Evolutionary conservation across 2,888 invertebrate genomes (phyloP).

Genomic region (Rhingia rostrata): DNA sequence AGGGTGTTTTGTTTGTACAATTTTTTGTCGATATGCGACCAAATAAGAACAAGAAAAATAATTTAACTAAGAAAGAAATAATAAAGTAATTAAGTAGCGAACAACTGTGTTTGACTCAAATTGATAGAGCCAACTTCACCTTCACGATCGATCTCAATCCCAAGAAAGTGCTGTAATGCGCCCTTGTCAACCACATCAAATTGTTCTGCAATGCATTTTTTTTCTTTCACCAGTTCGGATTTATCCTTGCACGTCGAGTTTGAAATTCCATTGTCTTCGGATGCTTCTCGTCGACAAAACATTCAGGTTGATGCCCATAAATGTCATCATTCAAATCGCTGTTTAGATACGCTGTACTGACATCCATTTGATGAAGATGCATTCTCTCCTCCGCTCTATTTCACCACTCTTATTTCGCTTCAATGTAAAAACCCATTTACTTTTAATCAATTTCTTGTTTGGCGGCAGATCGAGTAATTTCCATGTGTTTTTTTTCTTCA

Average conservation of each 20-base stretch:
- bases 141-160: conserved; percentile 16
- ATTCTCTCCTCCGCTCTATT: conserved; percentile 45
- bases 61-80: too few species aligned
- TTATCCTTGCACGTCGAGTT: conserved; percentile 11
- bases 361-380: conserved; percentile 38
- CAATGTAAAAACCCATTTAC: conserved; percentile 61
- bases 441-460: conserved; percentile 46
- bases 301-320: conserved; percentile 61
- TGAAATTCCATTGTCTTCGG: too few species aligned
- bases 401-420: conserved; percentile 52
- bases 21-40: too few species aligned
- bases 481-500: too few species aligned
- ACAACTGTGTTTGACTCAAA: neutral
- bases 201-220: conserved; percentile 9
- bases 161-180: conserved; percentile 6
- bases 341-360: conserved; percentile 60
- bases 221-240: conserved; percentile 1
- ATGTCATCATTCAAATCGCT: conserved; percentile 61
- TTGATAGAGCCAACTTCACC: conserved; percentile 2
- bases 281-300: conserved; percentile 51
- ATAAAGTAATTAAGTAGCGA: too few species aligned
- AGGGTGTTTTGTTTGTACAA: too few species aligned
- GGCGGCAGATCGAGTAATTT: too few species aligned
- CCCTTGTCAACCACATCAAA: conserved; percentile 17
- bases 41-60: too few species aligned